Base-by-base conservation (phyloP, 2,797 vertebrate genomes). In the Urosaurus nigricauda region DNA sequence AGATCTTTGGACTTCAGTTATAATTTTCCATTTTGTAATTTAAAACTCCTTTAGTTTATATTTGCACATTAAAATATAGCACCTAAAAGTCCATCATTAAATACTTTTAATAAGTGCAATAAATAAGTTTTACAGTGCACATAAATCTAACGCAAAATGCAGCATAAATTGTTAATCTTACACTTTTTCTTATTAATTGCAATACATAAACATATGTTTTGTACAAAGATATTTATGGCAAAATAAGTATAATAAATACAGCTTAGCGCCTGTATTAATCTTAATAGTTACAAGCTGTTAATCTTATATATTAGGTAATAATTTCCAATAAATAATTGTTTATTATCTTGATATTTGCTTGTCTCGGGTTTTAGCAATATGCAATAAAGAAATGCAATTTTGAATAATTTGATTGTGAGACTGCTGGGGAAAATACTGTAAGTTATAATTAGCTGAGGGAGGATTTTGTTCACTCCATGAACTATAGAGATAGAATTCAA, bases 251-350 rank as follows among this genome's bases (percentile, higher is more conserved):
- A 99, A 99, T 99, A 99, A 99, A 99, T 98, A 98, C 97, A 97
- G 96, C 97, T 97, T 98, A 97, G 97, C 95, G 95, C 96, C 93
- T 88, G 96, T 96, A 97, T 99, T 99, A 99, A 99, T 99, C 98
- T 98, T 97, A 97, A 97, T 97, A 97, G 98, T 97, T 98, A 97
- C 98, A 98, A 97, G 98, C 98, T 98, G 98, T 99, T 99, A 99
- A 99, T 98, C 98, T 99, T 98, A 99, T 98, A 98, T 98, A 99
- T 99, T 98, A 98, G 98, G 98, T 97, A 98, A 99, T 98, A 98
- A 98, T 99, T 98, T 98, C 98, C 97, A 98, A 98, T 99, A 99
- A 99, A 99, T 99, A 99, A 98, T 98, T 99, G 98, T 99, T 99
- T 99, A 99, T 98, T 98, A 98, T 98, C 97, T 95, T 95, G 97